Conservation (phyloP, 2,888 invertebrate species). For the Drosophila kuntzei region DNA sequence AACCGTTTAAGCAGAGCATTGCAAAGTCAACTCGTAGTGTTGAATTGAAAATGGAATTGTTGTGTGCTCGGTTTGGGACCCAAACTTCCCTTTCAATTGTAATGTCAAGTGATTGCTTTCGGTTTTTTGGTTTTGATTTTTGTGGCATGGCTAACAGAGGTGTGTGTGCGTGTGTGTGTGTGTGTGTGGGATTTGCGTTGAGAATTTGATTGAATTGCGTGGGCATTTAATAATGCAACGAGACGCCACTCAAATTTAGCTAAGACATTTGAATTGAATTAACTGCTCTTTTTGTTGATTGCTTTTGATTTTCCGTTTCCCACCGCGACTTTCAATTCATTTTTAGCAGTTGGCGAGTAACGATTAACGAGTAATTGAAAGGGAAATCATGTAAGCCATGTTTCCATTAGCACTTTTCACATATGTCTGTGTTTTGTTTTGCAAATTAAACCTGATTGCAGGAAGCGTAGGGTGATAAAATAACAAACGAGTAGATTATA, state of each 20-base stretch:
- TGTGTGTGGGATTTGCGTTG: constrained; percentile 32
- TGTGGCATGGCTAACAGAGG: constrained; percentile 1
- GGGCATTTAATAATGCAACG: constrained; percentile 67
- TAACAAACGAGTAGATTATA: neutral
- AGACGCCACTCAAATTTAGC: constrained; percentile 38
- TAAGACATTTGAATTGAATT: constrained; percentile 70
- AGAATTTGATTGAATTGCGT: constrained; percentile 66
- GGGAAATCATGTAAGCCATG: constrained; percentile 23
- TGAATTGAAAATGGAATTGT: constrained; percentile 28
- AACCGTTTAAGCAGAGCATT: constrained; percentile 25
- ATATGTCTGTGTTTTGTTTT: constrained; percentile 7
- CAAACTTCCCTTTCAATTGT: constrained; percentile 64
- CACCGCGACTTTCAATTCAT: constrained; percentile 3
- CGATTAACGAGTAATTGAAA: constrained; percentile 15
- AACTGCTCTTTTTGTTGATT: constrained; percentile 43
- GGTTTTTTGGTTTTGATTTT: constrained; percentile 31
- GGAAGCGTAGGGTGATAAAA: neutral
- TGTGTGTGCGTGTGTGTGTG: neutral
- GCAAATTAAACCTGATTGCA: neutral
- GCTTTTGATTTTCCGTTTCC: constrained; percentile 1
- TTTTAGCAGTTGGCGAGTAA: neutral
- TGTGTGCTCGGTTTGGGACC: constrained; percentile 3
- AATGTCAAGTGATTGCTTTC: constrained; percentile 76
- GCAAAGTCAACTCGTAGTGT: constrained; percentile 18
- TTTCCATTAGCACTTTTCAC: constrained; percentile 1